phyloP scores from a whole-genome alignment of 2,797 vertebrate genomes.

The Onychomys torridus region DNA sequence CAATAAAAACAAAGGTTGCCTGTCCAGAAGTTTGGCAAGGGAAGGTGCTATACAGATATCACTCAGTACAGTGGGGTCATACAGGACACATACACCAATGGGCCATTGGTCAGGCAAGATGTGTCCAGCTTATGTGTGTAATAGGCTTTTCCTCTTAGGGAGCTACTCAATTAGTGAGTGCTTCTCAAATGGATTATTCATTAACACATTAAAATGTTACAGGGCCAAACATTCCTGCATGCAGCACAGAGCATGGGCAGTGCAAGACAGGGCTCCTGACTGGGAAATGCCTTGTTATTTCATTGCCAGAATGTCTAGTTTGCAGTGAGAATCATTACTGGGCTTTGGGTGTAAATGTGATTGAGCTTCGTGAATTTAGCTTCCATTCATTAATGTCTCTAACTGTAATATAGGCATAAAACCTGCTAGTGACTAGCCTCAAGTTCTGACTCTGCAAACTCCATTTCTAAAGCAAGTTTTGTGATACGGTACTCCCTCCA shows the following conservation, averaged over 20 bases:
- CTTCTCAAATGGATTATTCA: background rate
- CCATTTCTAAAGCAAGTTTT: background rate
- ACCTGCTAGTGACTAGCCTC: background rate
- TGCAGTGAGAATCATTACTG: background rate
- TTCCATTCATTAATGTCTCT: slow-evolving; percentile 28
- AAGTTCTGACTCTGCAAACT: background rate
- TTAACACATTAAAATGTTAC: background rate
- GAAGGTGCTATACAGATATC: background rate
- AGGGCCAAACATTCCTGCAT: background rate
- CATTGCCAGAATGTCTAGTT: background rate
- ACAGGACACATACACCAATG: background rate
- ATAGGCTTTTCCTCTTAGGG: background rate
- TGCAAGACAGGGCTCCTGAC: background rate
- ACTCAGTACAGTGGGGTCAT: background rate
- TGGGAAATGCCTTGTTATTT: background rate
- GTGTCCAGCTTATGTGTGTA: background rate
- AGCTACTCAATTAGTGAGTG: background rate
- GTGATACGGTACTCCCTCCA: background rate
- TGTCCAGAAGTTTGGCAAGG: background rate
- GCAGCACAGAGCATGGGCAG: background rate
- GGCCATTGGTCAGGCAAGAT: background rate
- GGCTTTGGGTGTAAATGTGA: background rate
- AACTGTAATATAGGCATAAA: background rate
- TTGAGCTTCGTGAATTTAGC: slow-evolving; percentile 24
- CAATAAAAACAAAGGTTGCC: background rate